Evolutionary conservation across 2,113 vertebrate genomes (phyloP).

Genomic region (Peromyscus leucopus): DNA sequence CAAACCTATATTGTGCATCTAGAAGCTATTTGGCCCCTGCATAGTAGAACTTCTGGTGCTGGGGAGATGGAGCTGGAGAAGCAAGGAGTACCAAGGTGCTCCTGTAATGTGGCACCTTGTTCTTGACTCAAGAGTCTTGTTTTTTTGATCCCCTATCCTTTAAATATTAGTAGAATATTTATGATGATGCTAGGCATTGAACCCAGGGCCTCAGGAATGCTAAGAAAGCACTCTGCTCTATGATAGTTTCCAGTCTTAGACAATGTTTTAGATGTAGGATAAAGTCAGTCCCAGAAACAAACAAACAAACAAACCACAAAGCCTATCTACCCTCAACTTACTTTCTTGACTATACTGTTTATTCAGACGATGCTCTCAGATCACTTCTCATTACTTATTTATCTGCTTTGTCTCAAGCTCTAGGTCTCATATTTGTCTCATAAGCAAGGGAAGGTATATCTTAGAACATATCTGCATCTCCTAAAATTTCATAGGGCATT

Average conservation of each 20-base stretch:
- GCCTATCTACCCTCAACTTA: neutral
- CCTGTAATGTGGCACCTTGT: neutral
- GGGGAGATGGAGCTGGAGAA: neutral
- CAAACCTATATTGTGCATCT: neutral
- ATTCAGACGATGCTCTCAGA: conserved; percentile 16
- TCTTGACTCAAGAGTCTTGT: neutral
- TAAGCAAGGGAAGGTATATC: conserved; percentile 15
- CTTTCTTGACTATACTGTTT: neutral
- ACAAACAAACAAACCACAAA: neutral
- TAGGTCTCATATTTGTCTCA: neutral
- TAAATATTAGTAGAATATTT: conserved; percentile 31
- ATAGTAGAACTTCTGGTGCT: neutral
- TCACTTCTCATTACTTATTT: conserved; percentile 5
- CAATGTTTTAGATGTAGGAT: neutral
- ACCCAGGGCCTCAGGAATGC: neutral
- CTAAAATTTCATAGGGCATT: conserved; percentile 9
- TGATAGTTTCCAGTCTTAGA: neutral
- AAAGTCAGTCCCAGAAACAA: conserved; percentile 20
- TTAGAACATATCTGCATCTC: neutral
- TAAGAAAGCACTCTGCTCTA: neutral
- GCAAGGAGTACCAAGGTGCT: neutral
- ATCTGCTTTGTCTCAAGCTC: neutral
- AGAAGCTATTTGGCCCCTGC: neutral
- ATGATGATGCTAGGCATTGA: neutral
- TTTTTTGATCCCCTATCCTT: neutral